These are phyloP conservation scores for Ptiloglossa arizonensis DNA, from an alignment of 1,140 invertebrate species.

Conservation along the genomic window DNA sequence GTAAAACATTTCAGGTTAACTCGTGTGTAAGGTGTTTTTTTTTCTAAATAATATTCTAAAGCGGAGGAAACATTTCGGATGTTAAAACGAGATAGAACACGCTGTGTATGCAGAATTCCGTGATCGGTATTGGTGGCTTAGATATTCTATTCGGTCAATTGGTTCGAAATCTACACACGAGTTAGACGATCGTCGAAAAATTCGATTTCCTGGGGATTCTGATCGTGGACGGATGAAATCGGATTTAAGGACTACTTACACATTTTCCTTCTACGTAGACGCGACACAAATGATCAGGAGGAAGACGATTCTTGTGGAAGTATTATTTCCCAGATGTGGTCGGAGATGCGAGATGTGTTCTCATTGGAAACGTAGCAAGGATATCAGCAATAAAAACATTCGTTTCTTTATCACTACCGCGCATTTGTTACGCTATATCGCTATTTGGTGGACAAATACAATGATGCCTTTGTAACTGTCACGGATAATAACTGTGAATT, in stretches of 20 bases:
- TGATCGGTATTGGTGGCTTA: constrained; percentile 30
- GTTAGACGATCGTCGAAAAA: constrained; percentile 43
- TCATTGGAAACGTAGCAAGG: background rate
- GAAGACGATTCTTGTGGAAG: constrained; percentile 11
- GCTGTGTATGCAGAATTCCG: no score
- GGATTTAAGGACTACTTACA: constrained; percentile 45
- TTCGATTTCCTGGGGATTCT: constrained; percentile 54
- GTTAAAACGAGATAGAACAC: no score
- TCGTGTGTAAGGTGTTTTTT: no score
- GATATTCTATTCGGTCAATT: constrained; percentile 54
- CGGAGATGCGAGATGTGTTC: background rate
- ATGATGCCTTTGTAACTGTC: no score
- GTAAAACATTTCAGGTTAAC: no score
- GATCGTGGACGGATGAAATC: constrained; percentile 44
- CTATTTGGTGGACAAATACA: no score
- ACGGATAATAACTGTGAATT: no score
- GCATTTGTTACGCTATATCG: background rate
- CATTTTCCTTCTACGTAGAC: background rate
- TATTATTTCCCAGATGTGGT: background rate
- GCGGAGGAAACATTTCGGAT: no score
- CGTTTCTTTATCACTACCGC: background rate
- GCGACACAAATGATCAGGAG: constrained; percentile 13
- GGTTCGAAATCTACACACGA: constrained; percentile 54
- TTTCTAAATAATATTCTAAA: no score
- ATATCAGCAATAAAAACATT: constrained; percentile 24